phyloP scores from a whole-genome alignment of 2,113 vertebrate species.

The Microcebus murinus region DNA sequence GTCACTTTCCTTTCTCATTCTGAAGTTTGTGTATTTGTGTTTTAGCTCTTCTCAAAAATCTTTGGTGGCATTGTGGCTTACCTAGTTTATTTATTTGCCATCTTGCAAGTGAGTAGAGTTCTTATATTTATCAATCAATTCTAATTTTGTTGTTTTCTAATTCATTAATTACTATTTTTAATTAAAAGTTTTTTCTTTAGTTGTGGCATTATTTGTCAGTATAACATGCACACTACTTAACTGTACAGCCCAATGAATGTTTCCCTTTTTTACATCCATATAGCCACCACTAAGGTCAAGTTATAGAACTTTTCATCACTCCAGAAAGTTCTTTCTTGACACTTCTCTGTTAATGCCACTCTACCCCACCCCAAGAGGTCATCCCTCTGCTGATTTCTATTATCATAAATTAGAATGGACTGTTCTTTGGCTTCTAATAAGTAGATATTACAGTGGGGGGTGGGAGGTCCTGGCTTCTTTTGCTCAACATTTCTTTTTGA shows the following conservation, averaged over 20 bases:
- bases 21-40: neutral
- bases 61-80: neutral
- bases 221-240: neutral
- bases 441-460: neutral
- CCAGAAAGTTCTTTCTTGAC: neutral
- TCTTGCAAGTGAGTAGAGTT: neutral
- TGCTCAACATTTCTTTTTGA: neutral
- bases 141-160: neutral
- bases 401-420: neutral
- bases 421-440: neutral
- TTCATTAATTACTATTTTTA: neutral
- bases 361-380: neutral
- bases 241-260: neutral
- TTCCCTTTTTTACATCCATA: neutral
- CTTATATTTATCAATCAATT: neutral
- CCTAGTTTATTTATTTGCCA: neutral
- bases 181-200: neutral
- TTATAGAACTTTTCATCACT: neutral
- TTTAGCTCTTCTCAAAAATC: neutral
- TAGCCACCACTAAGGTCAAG: neutral
- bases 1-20: neutral
- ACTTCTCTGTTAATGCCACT: neutral
- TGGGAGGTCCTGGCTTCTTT: neutral
- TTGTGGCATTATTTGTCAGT: neutral
- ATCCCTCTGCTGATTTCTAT: neutral